phyloP scores from a whole-genome alignment of 2,888 invertebrate species.

The Cryptus armator region DNA sequence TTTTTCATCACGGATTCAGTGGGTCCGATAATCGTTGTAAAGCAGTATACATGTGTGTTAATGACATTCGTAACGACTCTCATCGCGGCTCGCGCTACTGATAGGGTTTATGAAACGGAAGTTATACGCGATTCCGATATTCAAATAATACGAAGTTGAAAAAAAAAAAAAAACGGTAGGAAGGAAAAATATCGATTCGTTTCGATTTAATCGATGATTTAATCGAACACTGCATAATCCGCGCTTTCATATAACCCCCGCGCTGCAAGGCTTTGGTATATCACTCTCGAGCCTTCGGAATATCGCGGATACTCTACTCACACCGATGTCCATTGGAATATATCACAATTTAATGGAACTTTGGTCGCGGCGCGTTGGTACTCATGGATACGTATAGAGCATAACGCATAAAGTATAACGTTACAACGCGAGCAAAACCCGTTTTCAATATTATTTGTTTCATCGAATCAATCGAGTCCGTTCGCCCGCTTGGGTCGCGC shows the following conservation, averaged over 20 bases:
- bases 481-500: constrained; percentile 24
- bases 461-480: constrained; percentile 46
- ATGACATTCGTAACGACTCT: constrained; percentile 4
- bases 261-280: neutral
- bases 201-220: constrained; percentile 32
- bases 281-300: neutral
- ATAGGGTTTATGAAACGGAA: constrained; percentile 8
- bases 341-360: constrained; percentile 47
- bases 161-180: too few species aligned
- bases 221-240: constrained; percentile 23
- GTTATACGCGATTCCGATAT: constrained; percentile 8
- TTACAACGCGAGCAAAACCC: neutral
- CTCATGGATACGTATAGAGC: neutral
- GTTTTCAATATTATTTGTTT: constrained; percentile 50
- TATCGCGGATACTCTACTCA: neutral
- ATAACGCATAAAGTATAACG: constrained; percentile 1
- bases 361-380: neutral
- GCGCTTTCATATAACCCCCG: neutral
- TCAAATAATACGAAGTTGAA: neutral
- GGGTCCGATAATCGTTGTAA: constrained; percentile 17
- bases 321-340: constrained; percentile 15
- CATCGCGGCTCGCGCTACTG: neutral
- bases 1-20: constrained; percentile 23
- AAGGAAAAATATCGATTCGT: constrained; percentile 16
- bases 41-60: neutral